Conservation (phyloP, 1,140 invertebrate species). For the Gonioctena quinquepunctata region DNA sequence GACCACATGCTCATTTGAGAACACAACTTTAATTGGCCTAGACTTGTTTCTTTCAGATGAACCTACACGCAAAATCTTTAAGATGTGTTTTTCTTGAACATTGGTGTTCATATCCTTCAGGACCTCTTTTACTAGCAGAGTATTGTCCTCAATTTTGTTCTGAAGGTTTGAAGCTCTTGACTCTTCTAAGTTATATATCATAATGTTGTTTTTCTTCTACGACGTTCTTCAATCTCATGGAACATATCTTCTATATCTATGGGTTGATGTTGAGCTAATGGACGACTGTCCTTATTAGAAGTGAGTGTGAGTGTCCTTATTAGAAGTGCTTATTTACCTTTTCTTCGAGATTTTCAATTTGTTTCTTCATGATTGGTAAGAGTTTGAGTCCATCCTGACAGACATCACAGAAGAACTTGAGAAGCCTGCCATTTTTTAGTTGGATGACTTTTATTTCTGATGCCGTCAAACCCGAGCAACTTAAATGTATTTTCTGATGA, state of each 20-base stretch:
- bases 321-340: conserved; percentile 15
- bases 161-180: not conserved
- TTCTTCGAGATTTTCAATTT: not conserved
- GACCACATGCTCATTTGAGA: not conserved
- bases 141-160: not conserved
- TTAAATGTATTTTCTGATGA: not conserved
- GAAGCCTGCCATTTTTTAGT: not conserved
- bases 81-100: too few species aligned
- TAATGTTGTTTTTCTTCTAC: not conserved
- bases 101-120: not conserved
- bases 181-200: not conserved
- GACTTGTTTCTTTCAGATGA: not conserved
- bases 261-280: too few species aligned
- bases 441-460: not conserved
- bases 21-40: not conserved
- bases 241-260: not conserved
- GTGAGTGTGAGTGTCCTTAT: conserved; percentile 12
- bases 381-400: not conserved
- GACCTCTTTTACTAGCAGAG: not conserved
- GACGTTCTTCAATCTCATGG: not conserved
- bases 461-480: not conserved
- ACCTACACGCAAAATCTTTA: not conserved
- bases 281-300: too few species aligned
- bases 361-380: not conserved
- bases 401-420: not conserved